These are phyloP conservation scores for Endotricha flammealis DNA, from an alignment of 2,888 invertebrate genomes.

Conservation along the genomic window DNA sequence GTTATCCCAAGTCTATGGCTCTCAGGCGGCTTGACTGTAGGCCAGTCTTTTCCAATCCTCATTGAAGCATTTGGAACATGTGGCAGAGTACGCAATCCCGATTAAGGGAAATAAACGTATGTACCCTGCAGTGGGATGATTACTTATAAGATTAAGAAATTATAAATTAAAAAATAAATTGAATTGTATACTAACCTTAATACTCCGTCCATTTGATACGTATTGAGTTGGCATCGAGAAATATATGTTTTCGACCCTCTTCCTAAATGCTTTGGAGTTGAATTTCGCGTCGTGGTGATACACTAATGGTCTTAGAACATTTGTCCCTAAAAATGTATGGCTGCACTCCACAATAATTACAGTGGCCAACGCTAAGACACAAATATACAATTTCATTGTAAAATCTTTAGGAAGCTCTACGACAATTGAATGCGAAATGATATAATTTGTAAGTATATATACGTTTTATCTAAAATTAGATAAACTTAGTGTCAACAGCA, in stretches of 20 bases:
- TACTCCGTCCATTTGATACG: conserved; percentile 23
- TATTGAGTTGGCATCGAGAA: conserved; percentile 30
- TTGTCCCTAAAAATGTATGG: conserved; percentile 52
- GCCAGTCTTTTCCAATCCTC: too few relatives aligned
- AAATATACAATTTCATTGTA: conserved; percentile 30
- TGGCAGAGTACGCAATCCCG: too few relatives aligned
- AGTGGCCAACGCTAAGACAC: conserved; percentile 26
- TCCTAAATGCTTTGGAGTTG: conserved; percentile 33
- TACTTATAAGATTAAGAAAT: too few relatives aligned
- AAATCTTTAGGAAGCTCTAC: not conserved
- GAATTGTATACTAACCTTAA: conserved; percentile 38
- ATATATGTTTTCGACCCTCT: conserved; percentile 46
- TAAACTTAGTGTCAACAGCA: conserved; percentile 7
- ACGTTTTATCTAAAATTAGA: conserved; percentile 1
- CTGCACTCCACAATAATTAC: conserved; percentile 39
- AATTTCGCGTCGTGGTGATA: conserved; percentile 34
- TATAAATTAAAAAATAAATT: conserved; percentile 2
- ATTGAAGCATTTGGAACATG: too few relatives aligned
- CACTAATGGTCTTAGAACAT: conserved; percentile 33
- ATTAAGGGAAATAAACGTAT: too few relatives aligned
- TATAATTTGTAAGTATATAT: conserved; percentile 1
- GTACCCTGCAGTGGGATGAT: too few relatives aligned
- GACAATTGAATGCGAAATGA: too few relatives aligned
- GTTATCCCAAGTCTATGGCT: too few relatives aligned
- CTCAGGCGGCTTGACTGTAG: too few relatives aligned